Conservation (phyloP, 2,797 vertebrate genomes). For the Vireo griseus region DNA sequence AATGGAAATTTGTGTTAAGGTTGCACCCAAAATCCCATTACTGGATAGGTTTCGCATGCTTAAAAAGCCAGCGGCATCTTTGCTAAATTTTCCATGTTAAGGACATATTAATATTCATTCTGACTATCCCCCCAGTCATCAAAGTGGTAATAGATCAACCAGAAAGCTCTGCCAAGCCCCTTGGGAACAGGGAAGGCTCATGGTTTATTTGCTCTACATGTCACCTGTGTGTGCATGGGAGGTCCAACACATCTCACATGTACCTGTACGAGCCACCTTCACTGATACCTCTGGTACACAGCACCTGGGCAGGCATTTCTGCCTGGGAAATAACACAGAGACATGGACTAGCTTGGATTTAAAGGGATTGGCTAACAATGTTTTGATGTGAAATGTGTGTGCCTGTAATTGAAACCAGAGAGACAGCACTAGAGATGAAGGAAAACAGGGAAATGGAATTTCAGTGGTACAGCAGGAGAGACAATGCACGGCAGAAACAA, state of each 20-base stretch:
- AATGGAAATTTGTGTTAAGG: neutral
- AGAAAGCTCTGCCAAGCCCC: neutral
- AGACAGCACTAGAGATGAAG: neutral
- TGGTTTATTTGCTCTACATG: neutral
- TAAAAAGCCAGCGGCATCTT: neutral
- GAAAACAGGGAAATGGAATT: neutral
- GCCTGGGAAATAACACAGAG: neutral
- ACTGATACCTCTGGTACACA: neutral
- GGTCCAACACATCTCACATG: neutral
- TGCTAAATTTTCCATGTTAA: neutral
- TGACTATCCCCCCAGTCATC: neutral
- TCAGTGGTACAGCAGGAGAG: neutral
- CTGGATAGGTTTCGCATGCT: neutral
- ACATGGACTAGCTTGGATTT: neutral
- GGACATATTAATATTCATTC: neutral
- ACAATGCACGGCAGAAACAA: neutral
- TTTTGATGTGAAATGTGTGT: neutral
- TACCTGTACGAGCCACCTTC: neutral
- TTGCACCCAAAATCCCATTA: neutral
- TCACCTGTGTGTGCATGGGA: neutral
- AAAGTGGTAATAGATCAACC: neutral
- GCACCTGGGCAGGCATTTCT: neutral
- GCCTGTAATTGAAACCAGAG: neutral
- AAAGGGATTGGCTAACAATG: neutral
- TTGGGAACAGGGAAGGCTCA: neutral